Percentiles rank a stretch among this genome's conserved stretches.
These are phyloP conservation scores for Pyrrhosoma nymphula DNA, from an alignment of 2,888 invertebrate genomes.

Conservation along the genomic window DNA sequence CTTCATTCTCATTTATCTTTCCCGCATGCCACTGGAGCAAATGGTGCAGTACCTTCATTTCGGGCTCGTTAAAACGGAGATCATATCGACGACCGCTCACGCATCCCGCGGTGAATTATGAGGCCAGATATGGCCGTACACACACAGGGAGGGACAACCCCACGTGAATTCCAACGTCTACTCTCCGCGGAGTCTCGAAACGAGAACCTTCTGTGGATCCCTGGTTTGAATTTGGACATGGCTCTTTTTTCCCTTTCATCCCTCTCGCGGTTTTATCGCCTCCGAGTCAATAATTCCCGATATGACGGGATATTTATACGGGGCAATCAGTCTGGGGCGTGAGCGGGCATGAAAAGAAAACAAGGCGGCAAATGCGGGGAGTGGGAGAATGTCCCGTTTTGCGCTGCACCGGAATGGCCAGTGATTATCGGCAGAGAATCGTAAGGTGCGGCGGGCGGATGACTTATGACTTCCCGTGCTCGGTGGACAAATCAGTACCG, in stretches of 20 bases:
- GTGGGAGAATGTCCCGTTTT: neutral
- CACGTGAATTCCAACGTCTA: neutral
- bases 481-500: neutral
- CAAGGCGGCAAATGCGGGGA: neutral
- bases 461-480: slow-evolving; percentile 4
- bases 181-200: neutral
- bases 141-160: neutral
- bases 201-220: neutral
- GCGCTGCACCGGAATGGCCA: neutral
- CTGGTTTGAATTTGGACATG: neutral
- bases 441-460: neutral
- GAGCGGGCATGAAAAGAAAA: neutral
- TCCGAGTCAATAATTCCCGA: neutral
- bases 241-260: neutral
- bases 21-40: neutral
- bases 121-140: neutral
- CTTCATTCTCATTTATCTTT: too few species aligned
- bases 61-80: neutral
- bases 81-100: neutral
- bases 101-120: neutral
- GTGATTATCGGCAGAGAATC: slow-evolving; percentile 14
- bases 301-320: neutral
- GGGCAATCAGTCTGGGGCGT: neutral
- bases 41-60: neutral
- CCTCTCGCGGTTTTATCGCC: neutral